phyloP scores from a whole-genome alignment of 2,113 vertebrate species.

The Oxygymnocypris stewartii region DNA sequence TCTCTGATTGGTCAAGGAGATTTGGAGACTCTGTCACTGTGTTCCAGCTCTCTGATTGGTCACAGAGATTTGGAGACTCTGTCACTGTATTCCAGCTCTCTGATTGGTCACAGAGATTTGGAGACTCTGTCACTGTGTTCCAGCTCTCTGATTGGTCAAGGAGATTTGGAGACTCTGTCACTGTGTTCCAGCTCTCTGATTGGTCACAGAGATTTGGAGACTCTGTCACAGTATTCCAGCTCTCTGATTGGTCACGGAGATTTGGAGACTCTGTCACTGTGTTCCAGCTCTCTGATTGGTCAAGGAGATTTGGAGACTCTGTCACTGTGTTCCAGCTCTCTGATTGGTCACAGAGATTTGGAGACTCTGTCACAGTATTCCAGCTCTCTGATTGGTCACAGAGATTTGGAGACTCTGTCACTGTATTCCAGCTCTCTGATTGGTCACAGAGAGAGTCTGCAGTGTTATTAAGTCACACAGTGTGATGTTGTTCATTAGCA shows the following conservation, averaged over 20 bases:
- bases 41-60: background rate
- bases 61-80: no score
- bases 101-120: background rate
- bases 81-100: background rate
- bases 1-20: background rate
- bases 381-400: conserved; percentile 3
- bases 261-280: background rate
- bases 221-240: no score
- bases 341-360: no score
- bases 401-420: background rate
- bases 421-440: background rate
- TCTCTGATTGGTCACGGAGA: background rate
- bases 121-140: no score
- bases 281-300: conserved; percentile 2
- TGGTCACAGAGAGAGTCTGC: background rate
- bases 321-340: background rate
- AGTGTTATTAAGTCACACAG: background rate
- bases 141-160: background rate
- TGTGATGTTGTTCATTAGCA: background rate
- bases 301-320: background rate
- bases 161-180: background rate
- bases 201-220: background rate
- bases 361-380: background rate
- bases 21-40: no score
- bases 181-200: background rate